Percentiles rank a stretch among this genome's conserved stretches.
phyloP scores from a whole-genome alignment of 2,888 invertebrate genomes.

The Proisotoma minuta region DNA sequence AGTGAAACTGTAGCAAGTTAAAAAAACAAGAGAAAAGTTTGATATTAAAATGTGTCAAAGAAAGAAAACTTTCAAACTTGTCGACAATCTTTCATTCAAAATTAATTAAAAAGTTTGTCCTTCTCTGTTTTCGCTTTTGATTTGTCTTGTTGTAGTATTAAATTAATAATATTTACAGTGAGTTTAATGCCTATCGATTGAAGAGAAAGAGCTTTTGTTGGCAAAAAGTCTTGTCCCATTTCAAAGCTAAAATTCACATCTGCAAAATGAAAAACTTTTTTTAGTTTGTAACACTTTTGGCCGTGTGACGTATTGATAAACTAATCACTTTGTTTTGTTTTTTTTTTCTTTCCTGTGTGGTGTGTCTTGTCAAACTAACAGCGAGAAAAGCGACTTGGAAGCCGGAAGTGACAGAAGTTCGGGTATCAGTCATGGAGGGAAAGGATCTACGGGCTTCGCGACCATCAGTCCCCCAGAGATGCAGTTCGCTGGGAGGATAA shows the following conservation, averaged over 20 bases:
- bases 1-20: no score
- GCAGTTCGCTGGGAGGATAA: conserved; percentile 41
- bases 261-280: no score
- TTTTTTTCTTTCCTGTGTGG: conserved; percentile 9
- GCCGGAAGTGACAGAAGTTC: conserved; percentile 35
- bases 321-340: conserved; percentile 16
- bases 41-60: no score
- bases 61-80: conserved; percentile 8
- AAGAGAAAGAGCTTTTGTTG: no score
- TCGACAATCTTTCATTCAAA: background rate
- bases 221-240: no score
- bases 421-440: conserved; percentile 37
- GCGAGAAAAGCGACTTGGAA: conserved; percentile 48
- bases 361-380: conserved; percentile 18
- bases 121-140: conserved; percentile 2
- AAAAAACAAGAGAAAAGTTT: no score
- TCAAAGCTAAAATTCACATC: no score
- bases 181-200: no score
- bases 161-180: no score
- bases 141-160: no score
- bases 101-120: conserved; percentile 3
- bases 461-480: conserved; percentile 45
- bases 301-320: no score
- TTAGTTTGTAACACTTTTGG: no score
- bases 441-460: conserved; percentile 45